phyloP scores from a whole-genome alignment of 2,113 vertebrate genomes.

The Trinectes maculatus region DNA sequence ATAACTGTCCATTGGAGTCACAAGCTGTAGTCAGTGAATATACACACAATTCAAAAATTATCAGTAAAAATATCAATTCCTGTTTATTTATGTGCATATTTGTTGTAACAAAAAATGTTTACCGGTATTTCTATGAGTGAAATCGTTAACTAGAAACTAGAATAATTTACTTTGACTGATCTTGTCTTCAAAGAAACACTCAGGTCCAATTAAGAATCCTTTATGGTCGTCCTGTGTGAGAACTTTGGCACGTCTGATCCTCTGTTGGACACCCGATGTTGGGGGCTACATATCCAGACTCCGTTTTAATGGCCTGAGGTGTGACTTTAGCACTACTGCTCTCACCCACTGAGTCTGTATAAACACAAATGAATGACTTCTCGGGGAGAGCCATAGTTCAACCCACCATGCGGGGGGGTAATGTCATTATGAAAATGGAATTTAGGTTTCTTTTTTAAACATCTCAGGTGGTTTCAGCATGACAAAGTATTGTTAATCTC shows the following conservation, averaged over 20 bases:
- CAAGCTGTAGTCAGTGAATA: no score
- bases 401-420: constrained; percentile 47
- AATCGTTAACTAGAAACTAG: no score
- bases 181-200: constrained; percentile 68
- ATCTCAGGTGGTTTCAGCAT: background rate
- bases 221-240: constrained; percentile 67
- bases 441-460: constrained; percentile 1
- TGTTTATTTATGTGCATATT: no score
- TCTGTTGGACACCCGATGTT: constrained; percentile 73
- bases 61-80: no score
- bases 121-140: no score
- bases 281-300: constrained; percentile 54
- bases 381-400: constrained; percentile 44
- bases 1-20: no score
- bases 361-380: constrained; percentile 65
- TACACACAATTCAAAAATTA: no score
- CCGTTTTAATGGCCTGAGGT: constrained; percentile 74
- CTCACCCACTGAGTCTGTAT: constrained; percentile 70
- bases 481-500: constrained; percentile 4
- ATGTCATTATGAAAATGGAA: constrained; percentile 14
- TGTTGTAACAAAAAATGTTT: no score
- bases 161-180: constrained; percentile 53
- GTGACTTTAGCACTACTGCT: constrained; percentile 75
- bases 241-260: constrained; percentile 65
- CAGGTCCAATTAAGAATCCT: constrained; percentile 62